Percentiles rank a stretch among this genome's conserved stretches.
Evolutionary conservation across 2,797 vertebrate species (phyloP).

Genomic region (Melanotaenia boesemani): DNA sequence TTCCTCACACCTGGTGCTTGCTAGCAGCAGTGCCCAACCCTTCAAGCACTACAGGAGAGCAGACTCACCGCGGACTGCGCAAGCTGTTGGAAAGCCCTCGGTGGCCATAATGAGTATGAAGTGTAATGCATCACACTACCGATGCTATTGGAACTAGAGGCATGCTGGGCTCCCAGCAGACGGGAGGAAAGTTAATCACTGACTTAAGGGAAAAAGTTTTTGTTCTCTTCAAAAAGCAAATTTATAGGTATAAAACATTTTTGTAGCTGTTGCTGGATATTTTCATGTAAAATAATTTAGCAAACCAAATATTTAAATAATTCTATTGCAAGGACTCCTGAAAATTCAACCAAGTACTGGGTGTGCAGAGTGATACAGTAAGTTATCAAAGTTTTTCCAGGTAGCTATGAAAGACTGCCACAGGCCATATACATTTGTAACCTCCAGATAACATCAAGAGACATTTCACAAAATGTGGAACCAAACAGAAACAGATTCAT

Average conservation of each 20-base stretch:
- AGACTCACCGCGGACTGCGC: constrained; percentile 81
- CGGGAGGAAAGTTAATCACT: constrained; percentile 64
- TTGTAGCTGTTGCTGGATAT: neutral
- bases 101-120: constrained; percentile 65
- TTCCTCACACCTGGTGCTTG: constrained; percentile 69
- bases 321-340: neutral
- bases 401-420: neutral
- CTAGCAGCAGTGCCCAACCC: constrained; percentile 81
- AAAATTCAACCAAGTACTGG: too few relatives aligned
- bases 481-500: neutral
- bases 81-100: constrained; percentile 83
- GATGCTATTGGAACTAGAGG: constrained; percentile 57
- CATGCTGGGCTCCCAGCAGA: constrained; percentile 65
- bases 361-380: neutral
- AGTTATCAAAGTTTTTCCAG: neutral
- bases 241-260: neutral
- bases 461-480: neutral
- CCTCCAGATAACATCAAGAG: neutral
- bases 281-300: constrained; percentile 7
- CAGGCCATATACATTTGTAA: neutral
- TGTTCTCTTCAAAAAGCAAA: constrained; percentile 32
- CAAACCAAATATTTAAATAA: neutral
- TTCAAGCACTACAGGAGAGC: constrained; percentile 81
- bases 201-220: constrained; percentile 65
- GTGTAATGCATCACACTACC: constrained; percentile 70